Percentiles rank a stretch among this genome's conserved stretches.
These are phyloP conservation scores for Lochmaea crataegi DNA, from an alignment of 2,888 invertebrate genomes.

Conservation along the genomic window DNA sequence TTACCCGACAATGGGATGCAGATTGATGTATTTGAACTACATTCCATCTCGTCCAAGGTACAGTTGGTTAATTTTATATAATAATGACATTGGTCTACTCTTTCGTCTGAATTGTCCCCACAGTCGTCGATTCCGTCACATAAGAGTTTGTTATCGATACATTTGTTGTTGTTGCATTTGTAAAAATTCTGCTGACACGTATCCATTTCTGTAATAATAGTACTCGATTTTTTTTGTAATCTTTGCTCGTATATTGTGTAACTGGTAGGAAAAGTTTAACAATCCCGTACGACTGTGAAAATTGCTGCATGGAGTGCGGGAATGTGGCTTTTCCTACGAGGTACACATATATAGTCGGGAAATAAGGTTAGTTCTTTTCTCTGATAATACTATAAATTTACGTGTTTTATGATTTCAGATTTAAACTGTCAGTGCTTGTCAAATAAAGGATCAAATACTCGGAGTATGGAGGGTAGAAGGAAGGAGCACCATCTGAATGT, in stretches of 20 bases:
- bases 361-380: too few relatives aligned
- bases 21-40: constrained; percentile 66
- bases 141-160: constrained; percentile 67
- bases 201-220: constrained; percentile 40
- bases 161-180: constrained; percentile 68
- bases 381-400: too few relatives aligned
- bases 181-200: constrained; percentile 62
- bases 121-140: constrained; percentile 73
- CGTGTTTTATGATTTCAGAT: too few relatives aligned
- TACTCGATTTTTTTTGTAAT: too few relatives aligned
- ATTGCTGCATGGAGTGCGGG: too few relatives aligned
- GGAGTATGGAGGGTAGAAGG: too few relatives aligned
- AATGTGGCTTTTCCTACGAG: too few relatives aligned
- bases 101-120: constrained; percentile 70
- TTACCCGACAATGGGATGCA: constrained; percentile 68
- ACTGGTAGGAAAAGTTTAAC: not conserved
- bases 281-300: not conserved
- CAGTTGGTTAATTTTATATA: constrained; percentile 58
- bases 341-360: too few relatives aligned
- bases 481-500: too few relatives aligned
- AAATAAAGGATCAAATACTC: too few relatives aligned
- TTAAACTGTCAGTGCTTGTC: too few relatives aligned
- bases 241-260: not conserved
- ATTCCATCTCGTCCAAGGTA: constrained; percentile 65
- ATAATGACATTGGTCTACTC: constrained; percentile 11